Evolutionary conservation across 2,797 vertebrate genomes (phyloP).

Genomic region (Chaetophractus vellerosus): DNA sequence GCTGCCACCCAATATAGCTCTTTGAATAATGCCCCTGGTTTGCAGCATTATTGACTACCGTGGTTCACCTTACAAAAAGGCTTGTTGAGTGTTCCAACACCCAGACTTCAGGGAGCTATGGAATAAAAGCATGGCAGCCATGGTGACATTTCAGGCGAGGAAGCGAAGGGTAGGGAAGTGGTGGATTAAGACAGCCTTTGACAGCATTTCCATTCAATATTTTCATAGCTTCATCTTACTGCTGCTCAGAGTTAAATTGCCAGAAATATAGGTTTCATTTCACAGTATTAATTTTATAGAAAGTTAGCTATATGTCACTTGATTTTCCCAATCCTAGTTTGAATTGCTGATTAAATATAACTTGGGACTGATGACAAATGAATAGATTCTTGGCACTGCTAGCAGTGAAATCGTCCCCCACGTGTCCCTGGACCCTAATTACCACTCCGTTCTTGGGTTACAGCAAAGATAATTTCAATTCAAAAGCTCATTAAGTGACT

Average conservation of each 20-base stretch:
- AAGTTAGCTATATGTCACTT: constrained; percentile 42
- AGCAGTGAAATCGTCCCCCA: constrained; percentile 51
- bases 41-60: background rate
- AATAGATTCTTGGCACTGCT: constrained; percentile 66
- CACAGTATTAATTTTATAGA: constrained; percentile 45
- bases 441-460: constrained; percentile 40
- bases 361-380: constrained; percentile 12
- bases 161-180: background rate
- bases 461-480: constrained; percentile 71
- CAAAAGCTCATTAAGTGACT: constrained; percentile 62
- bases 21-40: background rate
- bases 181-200: constrained; percentile 37
- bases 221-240: constrained; percentile 72
- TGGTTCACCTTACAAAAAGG: background rate
- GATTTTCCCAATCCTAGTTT: constrained; percentile 64
- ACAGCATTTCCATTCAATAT: constrained; percentile 54
- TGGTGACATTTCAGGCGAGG: background rate
- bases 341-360: constrained; percentile 64
- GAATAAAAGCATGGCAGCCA: background rate
- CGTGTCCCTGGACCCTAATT: constrained; percentile 70
- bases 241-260: background rate
- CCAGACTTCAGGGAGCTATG: background rate
- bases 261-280: constrained; percentile 19
- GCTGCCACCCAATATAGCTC: background rate
- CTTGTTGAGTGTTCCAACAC: background rate